Evolutionary conservation across 2,888 invertebrate genomes (phyloP).

Genomic region (Cryptophagus acutangulus): DNA sequence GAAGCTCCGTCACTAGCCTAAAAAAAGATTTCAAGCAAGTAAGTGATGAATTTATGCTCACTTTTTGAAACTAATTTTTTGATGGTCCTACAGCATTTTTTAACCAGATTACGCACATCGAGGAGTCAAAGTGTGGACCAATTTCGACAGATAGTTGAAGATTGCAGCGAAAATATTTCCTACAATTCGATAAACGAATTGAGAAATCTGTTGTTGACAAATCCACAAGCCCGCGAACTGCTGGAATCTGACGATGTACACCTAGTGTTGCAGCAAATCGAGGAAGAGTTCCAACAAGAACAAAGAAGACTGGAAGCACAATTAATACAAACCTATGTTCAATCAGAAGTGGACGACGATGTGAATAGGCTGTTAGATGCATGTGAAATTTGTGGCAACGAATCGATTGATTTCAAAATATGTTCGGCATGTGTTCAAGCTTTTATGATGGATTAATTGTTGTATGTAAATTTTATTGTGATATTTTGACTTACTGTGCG

Average conservation of each 20-base stretch:
- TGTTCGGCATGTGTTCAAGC: too few relatives aligned
- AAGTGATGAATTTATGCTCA: conserved; percentile 15
- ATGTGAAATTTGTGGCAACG: conserved; percentile 31
- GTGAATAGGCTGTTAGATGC: conserved; percentile 23
- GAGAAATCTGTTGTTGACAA: conserved; percentile 21
- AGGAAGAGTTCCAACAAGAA: conserved; percentile 28
- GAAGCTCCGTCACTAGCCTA: conserved; percentile 12
- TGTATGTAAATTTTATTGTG: too few relatives aligned
- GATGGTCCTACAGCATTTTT: too few relatives aligned
- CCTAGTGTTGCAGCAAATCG: conserved; percentile 30
- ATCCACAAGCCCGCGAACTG: conserved; percentile 24
- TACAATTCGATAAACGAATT: conserved; percentile 23
- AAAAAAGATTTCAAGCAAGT: conserved; percentile 21
- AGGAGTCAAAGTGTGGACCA: conserved; percentile 29
- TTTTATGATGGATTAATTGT: too few relatives aligned
- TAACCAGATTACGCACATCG: conserved; percentile 21
- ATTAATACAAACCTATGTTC: conserved; percentile 20
- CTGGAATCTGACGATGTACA: conserved; percentile 30
- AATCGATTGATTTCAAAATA: too few relatives aligned
- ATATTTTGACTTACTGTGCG: too few relatives aligned
- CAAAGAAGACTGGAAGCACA: conserved; percentile 25
- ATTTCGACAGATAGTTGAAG: conserved; percentile 26
- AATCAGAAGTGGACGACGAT: conserved; percentile 28
- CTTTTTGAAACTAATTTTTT: conserved; percentile 10
- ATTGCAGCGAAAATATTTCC: conserved; percentile 18